Evolutionary conservation across 2,888 invertebrate species (phyloP), one percentile per base, ranked within the genome.

Genomic region (Aquatica leii): DNA sequence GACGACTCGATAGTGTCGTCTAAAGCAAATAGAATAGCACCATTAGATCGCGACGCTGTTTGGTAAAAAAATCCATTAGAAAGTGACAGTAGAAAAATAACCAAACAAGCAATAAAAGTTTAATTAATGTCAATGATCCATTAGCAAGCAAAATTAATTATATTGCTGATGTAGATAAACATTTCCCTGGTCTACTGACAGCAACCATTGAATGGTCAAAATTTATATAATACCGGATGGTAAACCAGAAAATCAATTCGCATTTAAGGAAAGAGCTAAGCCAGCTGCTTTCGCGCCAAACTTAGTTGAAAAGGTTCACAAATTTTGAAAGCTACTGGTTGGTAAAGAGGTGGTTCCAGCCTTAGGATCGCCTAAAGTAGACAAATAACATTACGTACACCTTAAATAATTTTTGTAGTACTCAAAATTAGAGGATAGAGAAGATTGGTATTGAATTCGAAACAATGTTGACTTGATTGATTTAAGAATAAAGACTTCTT

Each of bases 221-320:
- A 93, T 97, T 69, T 99, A 99, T 85, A 99, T 99, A 85, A 94
- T 98, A 77, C 99, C 99, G 59, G 97, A 97, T 85, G 97, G 97
- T 51, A 98, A 94, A 83, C 95, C 97, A 0, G 91, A 91, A 82
- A 99, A 99, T 85, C 88, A 92, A 80, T 99, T 99, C 86, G 99
- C 98, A 8, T 98, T 98, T 82, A 92, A 95, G 82, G 98, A 95
- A 2, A 92, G 97, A 83, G 92, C 95, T 21, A 97, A 98, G 84
- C 88, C 91, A 76, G 87, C 88, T 35, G 90, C 90, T 34, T 95
- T 94, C 83, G 95, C 96, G 4, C 86, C 90, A 65, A 87, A 88
- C 73, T 86, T 95, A 56, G 85, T 95, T 67, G 89, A 90, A 66
- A 95, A 82, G 82, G 86, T 88, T 0, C 88, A 92, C 74, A 86